These are phyloP conservation scores for Poeciliopsis paucimaculata DNA, from an alignment of 2,797 vertebrate species.

Conservation along the genomic window DNA sequence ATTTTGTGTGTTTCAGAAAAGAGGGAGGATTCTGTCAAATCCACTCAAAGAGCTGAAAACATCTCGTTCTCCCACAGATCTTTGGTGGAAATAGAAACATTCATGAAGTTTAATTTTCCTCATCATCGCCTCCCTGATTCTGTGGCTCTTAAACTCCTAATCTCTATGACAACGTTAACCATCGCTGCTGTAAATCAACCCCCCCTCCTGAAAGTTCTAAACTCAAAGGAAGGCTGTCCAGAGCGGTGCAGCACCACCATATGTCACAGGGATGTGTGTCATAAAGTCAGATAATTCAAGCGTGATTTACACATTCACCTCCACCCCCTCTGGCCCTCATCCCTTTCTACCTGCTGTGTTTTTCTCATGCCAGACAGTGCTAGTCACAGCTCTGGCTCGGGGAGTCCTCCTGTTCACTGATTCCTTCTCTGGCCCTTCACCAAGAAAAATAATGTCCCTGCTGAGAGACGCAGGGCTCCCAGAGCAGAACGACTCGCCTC, in stretches of 20 bases:
- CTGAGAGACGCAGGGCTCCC: slow-evolving; percentile 40
- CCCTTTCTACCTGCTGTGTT: slow-evolving; percentile 26
- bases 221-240: slow-evolving; percentile 32
- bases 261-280: slow-evolving; percentile 74
- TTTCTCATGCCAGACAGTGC: slow-evolving; percentile 66
- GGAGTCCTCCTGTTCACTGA: slow-evolving; percentile 59
- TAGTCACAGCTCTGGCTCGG: slow-evolving; percentile 63
- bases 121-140: slow-evolving; percentile 37
- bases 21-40: slow-evolving; percentile 46
- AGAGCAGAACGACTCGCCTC: slow-evolving; percentile 31
- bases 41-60: slow-evolving; percentile 26
- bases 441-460: slow-evolving; percentile 54
- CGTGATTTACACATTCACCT: slow-evolving; percentile 68
- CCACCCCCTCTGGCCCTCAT: slow-evolving; percentile 22
- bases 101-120: slow-evolving; percentile 39
- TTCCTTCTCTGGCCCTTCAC: slow-evolving; percentile 56
- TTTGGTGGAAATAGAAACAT: slow-evolving; percentile 32
- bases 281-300: slow-evolving; percentile 65
- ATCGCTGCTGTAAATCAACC: slow-evolving; percentile 59
- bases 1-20: slow-evolving; percentile 27
- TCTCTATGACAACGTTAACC: slow-evolving; percentile 22
- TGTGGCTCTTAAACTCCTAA: slow-evolving; percentile 23
- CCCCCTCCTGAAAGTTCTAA: slow-evolving; percentile 35
- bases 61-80: slow-evolving; percentile 69
- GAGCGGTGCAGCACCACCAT: slow-evolving; percentile 47